These are phyloP conservation scores for Phalacrocorax brasilianus DNA, from an alignment of 2,113 vertebrate species.

Conservation along the genomic window DNA sequence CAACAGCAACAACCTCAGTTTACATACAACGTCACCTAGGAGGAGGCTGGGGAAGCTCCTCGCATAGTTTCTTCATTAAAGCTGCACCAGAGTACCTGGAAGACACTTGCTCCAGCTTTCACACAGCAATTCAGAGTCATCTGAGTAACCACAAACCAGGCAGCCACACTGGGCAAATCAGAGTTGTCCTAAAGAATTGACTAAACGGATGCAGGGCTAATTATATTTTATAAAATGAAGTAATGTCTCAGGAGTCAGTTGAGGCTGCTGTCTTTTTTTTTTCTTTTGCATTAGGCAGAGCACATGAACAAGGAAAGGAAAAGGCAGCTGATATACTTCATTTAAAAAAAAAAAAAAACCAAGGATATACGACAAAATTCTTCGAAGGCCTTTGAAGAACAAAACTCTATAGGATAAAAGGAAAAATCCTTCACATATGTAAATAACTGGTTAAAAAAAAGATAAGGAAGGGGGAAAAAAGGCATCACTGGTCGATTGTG, in stretches of 20 bases:
- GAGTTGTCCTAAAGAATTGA: neutral
- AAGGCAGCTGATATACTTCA: neutral
- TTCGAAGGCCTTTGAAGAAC: neutral
- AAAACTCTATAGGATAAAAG: neutral
- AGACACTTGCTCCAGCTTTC: neutral
- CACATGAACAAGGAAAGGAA: neutral
- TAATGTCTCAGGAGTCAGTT: neutral
- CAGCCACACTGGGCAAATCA: rapidly evolving
- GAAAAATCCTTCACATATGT: neutral
- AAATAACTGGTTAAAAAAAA: neutral
- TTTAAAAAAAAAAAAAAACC: neutral
- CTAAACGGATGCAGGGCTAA: neutral
- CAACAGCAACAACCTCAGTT: neutral
- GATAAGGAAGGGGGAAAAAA: neutral
- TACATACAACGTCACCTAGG: rapidly evolving
- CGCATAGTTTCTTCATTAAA: neutral
- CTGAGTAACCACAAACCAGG: neutral
- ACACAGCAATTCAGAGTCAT: rapidly evolving
- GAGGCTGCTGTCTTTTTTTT: neutral
- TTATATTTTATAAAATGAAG: neutral
- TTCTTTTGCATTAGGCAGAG: neutral
- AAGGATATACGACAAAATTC: neutral
- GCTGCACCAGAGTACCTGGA: neutral
- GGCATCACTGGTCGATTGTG: neutral
- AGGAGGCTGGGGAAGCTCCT: neutral